These are phyloP conservation scores for Rhipidura dahli DNA, from an alignment of 2,113 vertebrate species.

Conservation along the genomic window DNA sequence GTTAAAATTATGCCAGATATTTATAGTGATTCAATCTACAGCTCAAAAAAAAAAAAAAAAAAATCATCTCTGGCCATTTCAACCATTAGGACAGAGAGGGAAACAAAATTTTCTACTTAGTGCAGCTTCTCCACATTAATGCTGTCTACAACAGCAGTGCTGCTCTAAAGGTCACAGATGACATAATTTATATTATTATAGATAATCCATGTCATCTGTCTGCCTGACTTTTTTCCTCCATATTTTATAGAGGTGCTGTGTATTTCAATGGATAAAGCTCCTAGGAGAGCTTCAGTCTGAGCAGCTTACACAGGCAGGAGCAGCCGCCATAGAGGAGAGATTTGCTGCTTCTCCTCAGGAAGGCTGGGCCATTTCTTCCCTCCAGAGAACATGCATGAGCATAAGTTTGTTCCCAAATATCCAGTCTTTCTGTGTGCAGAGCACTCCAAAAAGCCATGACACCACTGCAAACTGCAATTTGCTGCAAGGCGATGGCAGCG, in stretches of 20 bases:
- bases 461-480: background rate
- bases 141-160: background rate
- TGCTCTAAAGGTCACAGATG: slow-evolving; percentile 40
- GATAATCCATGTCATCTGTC: slow-evolving; percentile 9
- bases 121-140: background rate
- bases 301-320: background rate
- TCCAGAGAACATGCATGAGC: background rate
- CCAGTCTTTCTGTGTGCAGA: background rate
- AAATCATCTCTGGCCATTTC: background rate
- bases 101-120: slow-evolving; percentile 29
- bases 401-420: background rate
- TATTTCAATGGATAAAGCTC: background rate
- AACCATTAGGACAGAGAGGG: background rate
- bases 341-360: background rate
- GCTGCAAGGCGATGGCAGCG: background rate
- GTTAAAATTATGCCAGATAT: background rate
- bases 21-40: background rate
- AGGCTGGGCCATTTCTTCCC: background rate
- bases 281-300: background rate
- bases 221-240: background rate
- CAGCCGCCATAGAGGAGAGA: background rate
- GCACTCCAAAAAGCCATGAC: background rate
- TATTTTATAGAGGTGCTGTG: background rate
- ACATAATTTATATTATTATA: slow-evolving; percentile 36
- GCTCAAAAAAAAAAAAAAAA: background rate